A percentile compares a stretch with the other conserved stretches of the same genome.
These are phyloP conservation scores for Trachelipus rathkii DNA, from an alignment of 1,140 invertebrate species.

Conservation along the genomic window DNA sequence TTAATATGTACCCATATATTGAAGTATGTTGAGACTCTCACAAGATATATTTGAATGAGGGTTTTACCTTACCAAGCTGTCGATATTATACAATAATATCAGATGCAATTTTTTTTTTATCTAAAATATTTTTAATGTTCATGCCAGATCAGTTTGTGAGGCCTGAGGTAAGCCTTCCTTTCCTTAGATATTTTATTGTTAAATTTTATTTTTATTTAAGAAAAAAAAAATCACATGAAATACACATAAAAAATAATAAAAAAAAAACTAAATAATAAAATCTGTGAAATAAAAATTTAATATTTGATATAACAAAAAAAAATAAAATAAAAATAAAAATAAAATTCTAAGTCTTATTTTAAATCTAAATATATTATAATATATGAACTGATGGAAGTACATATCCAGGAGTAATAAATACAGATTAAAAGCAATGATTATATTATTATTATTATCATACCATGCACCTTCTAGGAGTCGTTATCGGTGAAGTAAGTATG, in stretches of 20 bases:
- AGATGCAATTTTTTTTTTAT: slow-evolving; percentile 1
- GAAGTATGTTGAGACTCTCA: no score
- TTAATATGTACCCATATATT: no score
- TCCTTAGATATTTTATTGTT: slow-evolving; percentile 8
- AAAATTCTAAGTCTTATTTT: no score
- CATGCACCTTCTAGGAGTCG: neutral
- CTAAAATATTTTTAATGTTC: slow-evolving; percentile 12
- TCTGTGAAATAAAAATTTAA: no score
- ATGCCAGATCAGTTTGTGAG: no score
- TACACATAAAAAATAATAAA: neutral
- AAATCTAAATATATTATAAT: no score
- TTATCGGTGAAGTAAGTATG: neutral
- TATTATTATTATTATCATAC: slow-evolving; percentile 6
- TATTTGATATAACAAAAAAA: no score
- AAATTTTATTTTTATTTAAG: neutral
- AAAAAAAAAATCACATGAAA: neutral
- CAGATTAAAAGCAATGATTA: neutral
- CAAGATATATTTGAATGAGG: no score
- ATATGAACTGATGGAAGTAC: neutral
- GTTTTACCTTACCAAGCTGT: neutral
- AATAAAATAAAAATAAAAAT: no score
- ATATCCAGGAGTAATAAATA: neutral
- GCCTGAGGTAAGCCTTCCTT: no score
- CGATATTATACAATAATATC: slow-evolving; percentile 1
- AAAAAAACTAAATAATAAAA: no score